A percentile compares a stretch with the other conserved stretches of the same genome.
phyloP scores from a whole-genome alignment of 1,140 invertebrate species.

The Pogonognathellus flavescens region DNA sequence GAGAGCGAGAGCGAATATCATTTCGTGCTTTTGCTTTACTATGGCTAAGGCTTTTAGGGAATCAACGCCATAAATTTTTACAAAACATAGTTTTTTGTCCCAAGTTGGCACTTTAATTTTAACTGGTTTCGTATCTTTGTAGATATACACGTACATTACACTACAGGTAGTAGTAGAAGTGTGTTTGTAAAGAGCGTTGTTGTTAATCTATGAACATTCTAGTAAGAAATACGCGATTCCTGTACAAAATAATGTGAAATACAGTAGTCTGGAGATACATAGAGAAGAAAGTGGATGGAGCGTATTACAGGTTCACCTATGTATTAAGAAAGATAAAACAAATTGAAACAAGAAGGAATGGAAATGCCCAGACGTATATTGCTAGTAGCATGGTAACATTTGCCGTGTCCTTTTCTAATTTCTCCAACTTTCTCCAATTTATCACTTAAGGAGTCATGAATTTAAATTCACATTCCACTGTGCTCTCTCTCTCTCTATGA shows the following conservation, averaged over 20 bases:
- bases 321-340: slow-evolving; percentile 13
- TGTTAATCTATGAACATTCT: slow-evolving; percentile 22
- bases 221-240: not conserved
- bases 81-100: slow-evolving; percentile 39
- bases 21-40: not conserved
- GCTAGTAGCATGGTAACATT: not conserved
- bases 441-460: slow-evolving; percentile 45
- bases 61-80: slow-evolving; percentile 46
- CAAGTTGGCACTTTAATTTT: slow-evolving; percentile 47
- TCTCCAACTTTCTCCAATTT: slow-evolving; percentile 40
- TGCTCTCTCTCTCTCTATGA: not conserved
- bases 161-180: not conserved
- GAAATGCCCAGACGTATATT: not conserved
- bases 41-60: slow-evolving; percentile 44
- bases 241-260: not conserved
- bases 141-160: not conserved
- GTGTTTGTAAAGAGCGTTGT: not conserved
- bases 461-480: slow-evolving; percentile 29
- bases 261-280: not conserved
- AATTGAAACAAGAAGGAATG: slow-evolving; percentile 12
- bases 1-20: not conserved
- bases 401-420: slow-evolving; percentile 25
- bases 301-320: not conserved
- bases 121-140: slow-evolving; percentile 31
- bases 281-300: not conserved